Evolutionary conservation across 2,888 invertebrate species (phyloP).

Genomic region (Scaptomyza flava): DNA sequence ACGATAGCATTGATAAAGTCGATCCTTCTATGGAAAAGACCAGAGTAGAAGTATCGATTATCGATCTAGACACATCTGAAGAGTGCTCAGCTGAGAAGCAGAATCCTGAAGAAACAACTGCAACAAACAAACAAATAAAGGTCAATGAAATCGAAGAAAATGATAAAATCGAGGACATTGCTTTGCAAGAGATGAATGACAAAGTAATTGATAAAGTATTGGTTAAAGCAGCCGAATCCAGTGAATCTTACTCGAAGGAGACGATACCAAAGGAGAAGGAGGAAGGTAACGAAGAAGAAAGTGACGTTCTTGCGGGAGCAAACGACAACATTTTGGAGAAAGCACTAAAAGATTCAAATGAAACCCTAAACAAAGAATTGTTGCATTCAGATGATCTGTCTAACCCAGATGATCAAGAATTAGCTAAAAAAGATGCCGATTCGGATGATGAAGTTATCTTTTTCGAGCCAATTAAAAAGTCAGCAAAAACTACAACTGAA

Average conservation of each 20-base stretch:
- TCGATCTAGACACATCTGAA: conserved; percentile 58
- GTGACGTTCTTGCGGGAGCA: not conserved
- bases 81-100: conserved; percentile 29
- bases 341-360: not conserved
- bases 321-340: not conserved
- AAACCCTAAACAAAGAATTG: conserved; percentile 2
- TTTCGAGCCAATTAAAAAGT: conserved; percentile 65
- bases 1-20: conserved; percentile 31
- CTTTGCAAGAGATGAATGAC: conserved; percentile 24
- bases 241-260: conserved; percentile 2
- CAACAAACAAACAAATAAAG: not conserved
- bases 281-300: conserved; percentile 3
- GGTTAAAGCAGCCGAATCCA: not conserved
- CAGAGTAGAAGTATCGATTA: conserved; percentile 22
- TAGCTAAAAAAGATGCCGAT: conserved; percentile 35
- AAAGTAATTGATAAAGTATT: conserved; percentile 7
- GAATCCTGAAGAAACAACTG: not conserved
- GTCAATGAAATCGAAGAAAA: not conserved
- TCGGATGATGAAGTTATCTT: conserved; percentile 79
- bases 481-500: not conserved
- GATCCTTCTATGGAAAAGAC: not conserved
- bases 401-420: not conserved
- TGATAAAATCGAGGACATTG: not conserved
- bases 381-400: not conserved
- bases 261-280: not conserved